Conservation (phyloP, 2,113 vertebrate species). For the Dromaius novaehollandiae region DNA sequence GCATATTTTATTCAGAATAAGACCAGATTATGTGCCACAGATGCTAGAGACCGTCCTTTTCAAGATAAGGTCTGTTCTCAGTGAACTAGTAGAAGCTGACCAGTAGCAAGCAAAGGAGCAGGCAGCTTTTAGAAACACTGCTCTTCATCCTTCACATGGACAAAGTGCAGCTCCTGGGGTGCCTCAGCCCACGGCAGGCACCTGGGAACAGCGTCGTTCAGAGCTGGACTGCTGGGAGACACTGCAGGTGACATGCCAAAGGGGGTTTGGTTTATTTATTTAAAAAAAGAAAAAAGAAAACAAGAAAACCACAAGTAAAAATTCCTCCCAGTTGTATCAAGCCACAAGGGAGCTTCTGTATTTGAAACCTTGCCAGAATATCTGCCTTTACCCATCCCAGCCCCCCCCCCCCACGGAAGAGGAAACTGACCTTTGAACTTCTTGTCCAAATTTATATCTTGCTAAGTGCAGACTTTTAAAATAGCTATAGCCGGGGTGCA, state of each 20-base stretch:
- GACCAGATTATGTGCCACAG: background rate
- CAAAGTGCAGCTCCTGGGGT: background rate
- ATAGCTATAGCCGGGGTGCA: too few relatives aligned
- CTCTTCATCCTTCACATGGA: fast-evolving
- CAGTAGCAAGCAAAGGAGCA: fast-evolving
- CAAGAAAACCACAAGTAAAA: too few relatives aligned
- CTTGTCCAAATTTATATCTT: too few relatives aligned
- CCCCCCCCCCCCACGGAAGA: too few relatives aligned
- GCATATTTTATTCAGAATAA: background rate
- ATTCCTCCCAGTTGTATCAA: background rate
- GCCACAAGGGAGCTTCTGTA: background rate
- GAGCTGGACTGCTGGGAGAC: background rate
- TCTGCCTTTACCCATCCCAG: background rate
- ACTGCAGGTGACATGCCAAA: background rate
- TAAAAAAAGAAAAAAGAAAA: too few relatives aligned
- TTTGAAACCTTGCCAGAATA: background rate
- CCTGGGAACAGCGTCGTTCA: background rate
- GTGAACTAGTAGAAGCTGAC: background rate
- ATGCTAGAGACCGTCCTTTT: fast-evolving
- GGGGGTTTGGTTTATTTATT: background rate
- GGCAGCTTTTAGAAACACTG: fast-evolving
- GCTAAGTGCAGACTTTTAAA: too few relatives aligned
- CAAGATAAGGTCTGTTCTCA: fast-evolving
- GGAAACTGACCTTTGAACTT: too few relatives aligned
- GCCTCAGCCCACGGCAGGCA: background rate